Evolutionary conservation across 2,888 invertebrate genomes (phyloP).

Genomic region (Plebejus melissa): DNA sequence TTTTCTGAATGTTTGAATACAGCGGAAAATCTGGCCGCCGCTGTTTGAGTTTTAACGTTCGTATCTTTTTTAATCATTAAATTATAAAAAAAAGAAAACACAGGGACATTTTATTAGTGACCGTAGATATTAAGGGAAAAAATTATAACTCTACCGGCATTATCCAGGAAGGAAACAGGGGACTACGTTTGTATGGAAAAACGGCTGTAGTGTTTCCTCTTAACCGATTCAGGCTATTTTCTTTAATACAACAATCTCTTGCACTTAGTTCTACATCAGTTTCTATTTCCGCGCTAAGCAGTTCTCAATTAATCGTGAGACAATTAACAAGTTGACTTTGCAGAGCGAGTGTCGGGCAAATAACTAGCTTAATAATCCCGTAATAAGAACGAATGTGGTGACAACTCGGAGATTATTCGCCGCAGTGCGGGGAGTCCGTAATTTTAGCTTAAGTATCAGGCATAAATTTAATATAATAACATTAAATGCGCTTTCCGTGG

Average conservation of each 20-base stretch:
- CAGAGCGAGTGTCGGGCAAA: constrained; percentile 8
- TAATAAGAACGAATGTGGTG: constrained; percentile 55
- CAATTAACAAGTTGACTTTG: background rate
- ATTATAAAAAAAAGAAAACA: no score
- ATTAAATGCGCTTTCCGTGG: constrained; percentile 48
- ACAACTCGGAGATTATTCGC: constrained; percentile 60
- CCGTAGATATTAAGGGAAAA: no score
- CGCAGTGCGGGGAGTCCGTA: constrained; percentile 61
- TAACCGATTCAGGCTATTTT: background rate
- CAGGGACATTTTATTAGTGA: no score
- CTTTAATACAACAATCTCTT: background rate
- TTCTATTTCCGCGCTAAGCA: background rate
- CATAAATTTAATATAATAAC: constrained; percentile 57
- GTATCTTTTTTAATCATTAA: no score
- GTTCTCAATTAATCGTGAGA: background rate
- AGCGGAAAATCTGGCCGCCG: no score
- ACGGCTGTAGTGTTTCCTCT: no score
- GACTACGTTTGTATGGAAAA: no score
- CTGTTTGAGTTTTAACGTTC: no score
- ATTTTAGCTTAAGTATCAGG: constrained; percentile 56
- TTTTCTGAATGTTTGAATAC: no score
- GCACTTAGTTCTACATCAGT: background rate
- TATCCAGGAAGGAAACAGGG: no score
- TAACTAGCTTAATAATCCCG: constrained; percentile 28
- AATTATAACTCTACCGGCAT: no score